Evolutionary conservation across 2,797 vertebrate genomes (phyloP), one percentile per base, ranked within the genome.

Genomic region (Syngnathus acus): DNA sequence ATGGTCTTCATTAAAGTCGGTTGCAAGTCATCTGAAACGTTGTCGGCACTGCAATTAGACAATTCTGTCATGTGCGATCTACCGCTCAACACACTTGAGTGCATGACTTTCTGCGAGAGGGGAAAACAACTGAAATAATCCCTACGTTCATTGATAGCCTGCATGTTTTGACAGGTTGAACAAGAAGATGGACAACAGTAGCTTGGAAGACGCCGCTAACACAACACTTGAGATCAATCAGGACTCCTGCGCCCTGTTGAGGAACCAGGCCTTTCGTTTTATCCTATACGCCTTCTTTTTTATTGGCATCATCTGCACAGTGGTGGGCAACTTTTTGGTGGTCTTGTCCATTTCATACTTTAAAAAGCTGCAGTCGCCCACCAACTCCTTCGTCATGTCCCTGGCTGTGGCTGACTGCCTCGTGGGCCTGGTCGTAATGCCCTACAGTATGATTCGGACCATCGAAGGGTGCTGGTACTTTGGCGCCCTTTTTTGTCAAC

Each of bases 401-500:
- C 79, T 93, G 66, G 92, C 92, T 2, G 89, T 93, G 50, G 92
- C 92, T 1, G 93, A 94, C 81, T 92, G 93, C 70, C 82, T 93
- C 19, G 92, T 93, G 48, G 92, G 92, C 8, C 81, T 93, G 54
- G 75, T 91, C 0, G 93, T 94, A 68, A 94, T 94, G 92, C 93
- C 93, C 9, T 94, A 91, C 47, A 93, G 93, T 77, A 91, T 92
- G 68, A 82, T 92, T 42, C 86, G 92, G 38, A 92, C 92, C 0
- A 82, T 93, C 40, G 92, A 93, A 62, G 91, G 92, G 67, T 93
- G 93, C 75, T 94, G 92, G 93, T 87, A 84, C 75, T 92, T 92
- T 6, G 92, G 93, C 11, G 67, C 83, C 38, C 84, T 84, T 37
- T 93, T 93, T 72, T 93, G 93, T 64, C 83, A 79, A 62, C 81